Percentiles rank a stretch among this genome's conserved stretches.
phyloP scores from a whole-genome alignment of 1,140 invertebrate genomes.

The Proctacanthus coquilletti region DNA sequence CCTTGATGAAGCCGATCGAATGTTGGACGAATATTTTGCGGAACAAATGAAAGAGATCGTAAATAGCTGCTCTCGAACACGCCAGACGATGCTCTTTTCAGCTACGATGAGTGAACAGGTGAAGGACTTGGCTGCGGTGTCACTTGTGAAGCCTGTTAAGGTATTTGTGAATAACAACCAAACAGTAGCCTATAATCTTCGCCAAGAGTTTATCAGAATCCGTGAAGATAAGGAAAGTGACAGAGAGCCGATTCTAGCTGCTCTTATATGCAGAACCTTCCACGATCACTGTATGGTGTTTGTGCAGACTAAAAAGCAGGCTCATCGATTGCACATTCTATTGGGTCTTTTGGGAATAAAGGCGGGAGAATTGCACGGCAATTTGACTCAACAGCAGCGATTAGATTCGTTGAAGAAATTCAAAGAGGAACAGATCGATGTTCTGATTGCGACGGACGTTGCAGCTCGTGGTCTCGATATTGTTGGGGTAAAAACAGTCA shows the following conservation, averaged over 20 bases:
- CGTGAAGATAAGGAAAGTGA: conserved; percentile 64
- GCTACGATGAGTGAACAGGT: conserved; percentile 98
- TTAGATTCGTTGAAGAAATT: conserved; percentile 80
- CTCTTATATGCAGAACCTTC: conserved; percentile 87
- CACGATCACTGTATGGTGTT: conserved; percentile 85
- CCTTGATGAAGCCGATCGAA: conserved; percentile 41
- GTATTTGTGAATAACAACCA: conserved; percentile 92
- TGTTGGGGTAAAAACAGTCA: conserved; percentile 87
- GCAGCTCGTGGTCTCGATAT: conserved; percentile 95
- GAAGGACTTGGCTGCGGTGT: conserved; percentile 81
- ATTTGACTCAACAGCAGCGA: conserved; percentile 82
- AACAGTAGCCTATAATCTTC: conserved; percentile 84
- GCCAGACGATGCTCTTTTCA: conserved; percentile 96
- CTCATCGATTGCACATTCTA: conserved; percentile 80
- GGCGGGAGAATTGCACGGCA: conserved; percentile 89
- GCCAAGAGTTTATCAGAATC: conserved; percentile 93
- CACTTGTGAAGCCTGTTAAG: conserved; percentile 80
- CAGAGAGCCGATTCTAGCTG: conserved; percentile 78
- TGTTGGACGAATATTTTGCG: conserved; percentile 96
- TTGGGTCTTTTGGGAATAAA: conserved; percentile 74
- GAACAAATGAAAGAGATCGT: conserved; percentile 97
- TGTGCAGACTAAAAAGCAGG: conserved; percentile 89
- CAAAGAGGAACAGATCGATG: conserved; percentile 75
- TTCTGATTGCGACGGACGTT: conserved; percentile 90
- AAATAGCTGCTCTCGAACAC: conserved; percentile 71